Evolutionary conservation across 2,888 invertebrate genomes (phyloP), one percentile per base, ranked within the genome.

Genomic region (Melipona bicolor): DNA sequence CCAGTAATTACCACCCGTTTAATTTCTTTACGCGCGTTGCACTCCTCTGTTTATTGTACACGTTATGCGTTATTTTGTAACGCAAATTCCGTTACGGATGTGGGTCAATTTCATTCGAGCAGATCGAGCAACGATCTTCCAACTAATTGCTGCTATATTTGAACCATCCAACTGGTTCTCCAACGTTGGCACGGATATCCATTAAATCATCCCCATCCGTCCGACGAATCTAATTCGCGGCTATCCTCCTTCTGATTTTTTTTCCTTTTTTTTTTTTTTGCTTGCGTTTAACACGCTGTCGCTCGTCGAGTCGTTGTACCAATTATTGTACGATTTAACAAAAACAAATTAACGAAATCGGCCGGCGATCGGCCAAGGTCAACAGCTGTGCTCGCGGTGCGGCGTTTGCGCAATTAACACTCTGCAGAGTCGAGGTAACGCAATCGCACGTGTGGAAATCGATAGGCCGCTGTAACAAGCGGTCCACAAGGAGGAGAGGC

Each of bases 351-450:
- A n/a, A 59, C 56, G n/a, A 59, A 43, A 43, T 43, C 43, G 43
- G 43, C 43, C 43, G 43, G 43, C 43, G 77, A 85, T 79, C 77
- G 70, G 15, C 74, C 81, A 86, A 85, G 85, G 79, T 82, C 85
- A 76, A 50, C 83, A 65, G 73, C 81, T 77, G 56, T 69, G 73
- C 71, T 61, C 17, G n/a, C 59, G 4, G 32, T 32, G 32, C 32
- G 32, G 4, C 4, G 78, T 79, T 87, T 87, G 77, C 78, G 81
- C 86, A 87, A 87, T 86, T 84, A 87, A 87, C 83, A 80, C 64
- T 52, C 32, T 49, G 56, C 43, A 56, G 3, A 68, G 69, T 32
- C 81, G 77, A 84, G 59, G 86, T 84, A 87, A 86, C 79, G 64
- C 81, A 83, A 81, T 79, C 81, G 81, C 76, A 71, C 73, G 79